Conservation (phyloP, 2,113 vertebrate species). For the Tretioscincus oriximinensis region DNA sequence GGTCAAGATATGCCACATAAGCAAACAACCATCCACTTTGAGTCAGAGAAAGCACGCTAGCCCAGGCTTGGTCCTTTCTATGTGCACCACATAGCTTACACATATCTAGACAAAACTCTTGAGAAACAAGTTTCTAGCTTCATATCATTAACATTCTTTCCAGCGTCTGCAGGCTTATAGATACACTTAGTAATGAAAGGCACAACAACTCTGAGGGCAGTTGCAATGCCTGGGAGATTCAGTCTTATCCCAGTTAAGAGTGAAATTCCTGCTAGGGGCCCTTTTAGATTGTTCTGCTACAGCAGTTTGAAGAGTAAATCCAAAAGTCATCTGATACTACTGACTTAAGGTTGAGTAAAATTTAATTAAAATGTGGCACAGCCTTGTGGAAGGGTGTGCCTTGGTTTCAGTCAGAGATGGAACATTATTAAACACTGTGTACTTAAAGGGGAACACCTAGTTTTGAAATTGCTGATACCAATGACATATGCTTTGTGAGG, state of each 20-base stretch:
- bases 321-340: conserved; percentile 23
- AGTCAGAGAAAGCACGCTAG: too few species aligned
- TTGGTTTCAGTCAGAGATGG: conserved; percentile 58
- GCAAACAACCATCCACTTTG: too few species aligned
- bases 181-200: background rate
- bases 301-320: conserved; percentile 27
- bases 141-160: background rate
- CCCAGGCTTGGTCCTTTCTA: too few species aligned
- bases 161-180: accelerated
- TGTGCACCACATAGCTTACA: too few species aligned
- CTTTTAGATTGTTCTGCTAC: accelerated
- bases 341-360: conserved; percentile 47
- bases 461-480: conserved; percentile 54
- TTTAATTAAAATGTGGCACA: conserved; percentile 46
- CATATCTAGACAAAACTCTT: background rate
- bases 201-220: background rate
- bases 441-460: conserved; percentile 56
- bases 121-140: background rate
- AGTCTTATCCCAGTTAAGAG: background rate
- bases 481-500: conserved; percentile 39
- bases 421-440: conserved; percentile 58
- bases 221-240: background rate
- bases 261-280: background rate
- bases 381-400: conserved; percentile 52
- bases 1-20: too few species aligned